Evolutionary conservation across 1,140 invertebrate genomes (phyloP).

Genomic region (Trichogramma pretiosum): DNA sequence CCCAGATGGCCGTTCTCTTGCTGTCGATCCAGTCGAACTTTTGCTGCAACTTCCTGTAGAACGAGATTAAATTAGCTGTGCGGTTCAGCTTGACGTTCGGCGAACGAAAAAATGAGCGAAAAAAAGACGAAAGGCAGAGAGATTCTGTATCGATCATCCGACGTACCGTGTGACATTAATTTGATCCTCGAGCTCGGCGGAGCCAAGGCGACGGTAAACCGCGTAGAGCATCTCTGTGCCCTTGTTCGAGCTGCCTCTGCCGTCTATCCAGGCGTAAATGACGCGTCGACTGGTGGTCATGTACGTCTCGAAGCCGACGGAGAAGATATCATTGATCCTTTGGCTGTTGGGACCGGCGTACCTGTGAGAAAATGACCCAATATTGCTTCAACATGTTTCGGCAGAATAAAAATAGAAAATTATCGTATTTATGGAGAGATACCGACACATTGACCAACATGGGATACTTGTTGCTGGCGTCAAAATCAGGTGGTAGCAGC

Average conservation of each 20-base stretch:
- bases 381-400: no score
- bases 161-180: constrained; percentile 51
- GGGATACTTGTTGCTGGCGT: constrained; percentile 31
- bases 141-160: constrained; percentile 7
- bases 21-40: constrained; percentile 60
- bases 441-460: constrained; percentile 34
- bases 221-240: constrained; percentile 50
- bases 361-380: constrained; percentile 32
- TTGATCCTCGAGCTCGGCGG: constrained; percentile 56
- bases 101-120: no score
- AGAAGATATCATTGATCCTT: constrained; percentile 47
- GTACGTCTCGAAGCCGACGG: constrained; percentile 51
- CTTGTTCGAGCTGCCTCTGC: constrained; percentile 52
- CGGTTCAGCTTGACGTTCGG: no score
- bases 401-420: no score
- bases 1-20: constrained; percentile 65
- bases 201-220: constrained; percentile 53
- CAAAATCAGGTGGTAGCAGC: constrained; percentile 39
- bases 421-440: no score
- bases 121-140: background rate
- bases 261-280: constrained; percentile 57
- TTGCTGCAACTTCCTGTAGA: constrained; percentile 50
- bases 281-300: constrained; percentile 50
- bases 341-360: constrained; percentile 57
- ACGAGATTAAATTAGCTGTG: no score